Evolutionary conservation across 2,113 vertebrate species (phyloP), one percentile per base, ranked within the genome.

Genomic region (Colius striatus): DNA sequence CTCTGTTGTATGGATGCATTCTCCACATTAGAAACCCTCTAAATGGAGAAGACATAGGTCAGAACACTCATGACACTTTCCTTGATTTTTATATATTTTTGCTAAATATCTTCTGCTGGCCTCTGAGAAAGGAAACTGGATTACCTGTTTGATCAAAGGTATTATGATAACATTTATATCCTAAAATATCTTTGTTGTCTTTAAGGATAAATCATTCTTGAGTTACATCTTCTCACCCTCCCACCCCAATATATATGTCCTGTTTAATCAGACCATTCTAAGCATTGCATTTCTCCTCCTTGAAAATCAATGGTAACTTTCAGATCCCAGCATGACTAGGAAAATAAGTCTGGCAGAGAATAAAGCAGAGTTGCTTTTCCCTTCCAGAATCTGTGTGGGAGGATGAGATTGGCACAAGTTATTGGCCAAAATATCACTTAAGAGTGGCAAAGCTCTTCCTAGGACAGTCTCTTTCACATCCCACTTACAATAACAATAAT

Each of bases 281-380:
- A 88, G 61, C 8, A 61, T 45, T 57, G 22, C 16, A 54, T 67
- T 91, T 84, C 25, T 77, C 29, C 60, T 55, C 57, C 72, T 92
- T 90, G 65, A 84, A 94, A 90, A 93, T 75, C 50, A 87, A 92
- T 70, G 55, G 25, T 93, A 76, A 94, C 90, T 90, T 97, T 95
- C 72, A 92, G 27, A 41, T 93, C 45, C 43, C 73, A 86, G 73
- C 19, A 38, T 53, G 71, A 86, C 4, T 75, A 45, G 48, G 48
- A 58, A 87, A 84, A 86, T 87, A 88, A 30, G 12, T 63, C 86
- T 92, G 83, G 57, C 92, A 93, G 75, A 83, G 82, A 80, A 38
- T 77, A 77, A 90, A 96, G 60, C 47, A 83, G 34, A 51, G 68
- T 78, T 83, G 65, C 43, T 90, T 92, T 93, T 92, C 65, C 32